These are phyloP conservation scores for Nasua narica DNA, from an alignment of 2,797 vertebrate species.

Conservation along the genomic window DNA sequence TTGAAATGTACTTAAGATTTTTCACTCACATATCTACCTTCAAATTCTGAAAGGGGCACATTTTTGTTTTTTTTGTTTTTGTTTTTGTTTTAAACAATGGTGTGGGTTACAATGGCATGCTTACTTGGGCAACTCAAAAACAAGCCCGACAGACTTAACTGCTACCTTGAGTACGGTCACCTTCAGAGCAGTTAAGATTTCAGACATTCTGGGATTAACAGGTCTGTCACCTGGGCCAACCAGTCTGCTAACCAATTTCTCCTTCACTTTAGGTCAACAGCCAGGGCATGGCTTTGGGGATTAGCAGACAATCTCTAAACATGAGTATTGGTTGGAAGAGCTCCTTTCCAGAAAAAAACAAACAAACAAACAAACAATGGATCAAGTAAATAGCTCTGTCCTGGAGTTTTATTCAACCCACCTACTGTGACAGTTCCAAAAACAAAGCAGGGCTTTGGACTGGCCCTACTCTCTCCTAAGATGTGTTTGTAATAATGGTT, in stretches of 20 bases:
- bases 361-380: neutral
- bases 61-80: neutral
- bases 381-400: neutral
- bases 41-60: neutral
- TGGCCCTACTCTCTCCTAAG: slow-evolving; percentile 22
- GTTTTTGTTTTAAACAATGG: neutral
- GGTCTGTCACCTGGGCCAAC: neutral
- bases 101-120: neutral
- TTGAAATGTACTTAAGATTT: neutral
- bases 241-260: slow-evolving; percentile 20
- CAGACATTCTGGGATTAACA: slow-evolving; percentile 26
- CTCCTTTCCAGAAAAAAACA: neutral
- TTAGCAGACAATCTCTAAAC: slow-evolving; percentile 43
- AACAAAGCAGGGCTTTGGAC: slow-evolving; percentile 22
- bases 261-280: slow-evolving; percentile 28
- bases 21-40: neutral
- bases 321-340: slow-evolving; percentile 16
- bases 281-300: neutral
- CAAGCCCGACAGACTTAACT: neutral
- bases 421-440: slow-evolving; percentile 47
- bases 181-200: slow-evolving; percentile 18
- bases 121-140: neutral
- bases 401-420: slow-evolving; percentile 44
- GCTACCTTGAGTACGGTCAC: neutral
- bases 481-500: slow-evolving; percentile 61